These are phyloP conservation scores for Harlomillsia oculata DNA, from an alignment of 1,140 invertebrate genomes.

Conservation along the genomic window DNA sequence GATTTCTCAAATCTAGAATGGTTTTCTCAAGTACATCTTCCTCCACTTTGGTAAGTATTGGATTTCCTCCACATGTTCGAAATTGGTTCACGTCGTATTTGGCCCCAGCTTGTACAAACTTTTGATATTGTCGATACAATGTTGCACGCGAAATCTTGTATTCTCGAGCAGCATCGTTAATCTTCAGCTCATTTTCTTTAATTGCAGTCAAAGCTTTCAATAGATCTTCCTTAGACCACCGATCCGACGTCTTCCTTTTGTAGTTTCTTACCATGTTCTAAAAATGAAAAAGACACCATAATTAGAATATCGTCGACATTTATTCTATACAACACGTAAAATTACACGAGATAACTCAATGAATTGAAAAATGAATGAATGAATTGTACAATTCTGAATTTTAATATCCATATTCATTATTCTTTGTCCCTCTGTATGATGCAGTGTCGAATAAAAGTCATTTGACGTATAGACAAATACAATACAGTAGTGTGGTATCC, in stretches of 20 bases:
- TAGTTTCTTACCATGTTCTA: conserved; percentile 34
- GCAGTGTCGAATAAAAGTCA: no score
- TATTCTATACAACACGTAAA: no score
- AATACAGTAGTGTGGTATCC: no score
- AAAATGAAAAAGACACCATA: not conserved
- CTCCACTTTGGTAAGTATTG: conserved; percentile 30
- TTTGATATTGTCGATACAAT: conserved; percentile 32
- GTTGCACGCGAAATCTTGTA: conserved; percentile 34
- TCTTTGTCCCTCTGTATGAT: no score
- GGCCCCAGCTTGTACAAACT: conserved; percentile 30
- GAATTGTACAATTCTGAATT: no score
- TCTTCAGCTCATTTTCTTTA: conserved; percentile 32
- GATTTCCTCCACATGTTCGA: conserved; percentile 33
- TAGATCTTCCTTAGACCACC: conserved; percentile 35
- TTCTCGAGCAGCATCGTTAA: conserved; percentile 32
- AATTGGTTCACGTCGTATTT: conserved; percentile 34
- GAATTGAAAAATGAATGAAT: no score
- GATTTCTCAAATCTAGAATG: conserved; percentile 31
- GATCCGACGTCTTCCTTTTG: conserved; percentile 33
- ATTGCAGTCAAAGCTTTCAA: conserved; percentile 29
- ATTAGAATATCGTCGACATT: no score
- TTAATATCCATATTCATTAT: no score
- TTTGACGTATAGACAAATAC: no score
- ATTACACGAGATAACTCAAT: no score
- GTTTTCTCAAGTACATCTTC: conserved; percentile 36